Evolutionary conservation across 2,888 invertebrate species (phyloP).

Genomic region (Callimorpha dominula): DNA sequence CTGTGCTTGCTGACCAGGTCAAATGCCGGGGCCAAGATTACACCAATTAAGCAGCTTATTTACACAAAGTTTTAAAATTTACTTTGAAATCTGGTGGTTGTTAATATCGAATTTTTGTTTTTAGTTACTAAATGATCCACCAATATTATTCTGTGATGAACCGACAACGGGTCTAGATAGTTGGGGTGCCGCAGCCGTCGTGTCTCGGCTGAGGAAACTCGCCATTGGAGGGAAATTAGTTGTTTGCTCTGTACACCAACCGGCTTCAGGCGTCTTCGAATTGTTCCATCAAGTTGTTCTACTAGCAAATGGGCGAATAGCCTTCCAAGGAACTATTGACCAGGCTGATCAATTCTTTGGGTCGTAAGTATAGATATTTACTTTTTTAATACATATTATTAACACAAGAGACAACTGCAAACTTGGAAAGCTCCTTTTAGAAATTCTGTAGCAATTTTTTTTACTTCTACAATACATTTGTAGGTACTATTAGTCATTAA

Average conservation of each 20-base stretch:
- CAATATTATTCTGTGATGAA: slow-evolving; percentile 96
- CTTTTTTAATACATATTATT: not conserved
- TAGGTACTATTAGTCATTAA: too few species aligned
- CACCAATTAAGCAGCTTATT: not conserved
- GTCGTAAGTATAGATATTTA: slow-evolving; percentile 81
- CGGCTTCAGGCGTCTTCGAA: slow-evolving; percentile 94
- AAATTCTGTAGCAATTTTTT: too few species aligned
- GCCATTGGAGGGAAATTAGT: slow-evolving; percentile 91
- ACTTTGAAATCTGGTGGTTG: not conserved
- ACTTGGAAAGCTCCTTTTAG: too few species aligned
- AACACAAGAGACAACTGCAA: too few species aligned
- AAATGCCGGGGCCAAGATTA: not conserved
- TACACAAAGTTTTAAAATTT: not conserved
- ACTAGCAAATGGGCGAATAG: slow-evolving; percentile 91
- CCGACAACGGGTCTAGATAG: slow-evolving; percentile 97
- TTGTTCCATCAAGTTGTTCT: slow-evolving; percentile 93
- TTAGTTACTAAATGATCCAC: slow-evolving; percentile 94
- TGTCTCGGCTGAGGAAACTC: slow-evolving; percentile 89
- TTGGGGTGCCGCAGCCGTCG: slow-evolving; percentile 93
- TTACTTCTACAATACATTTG: too few species aligned
- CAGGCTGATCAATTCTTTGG: slow-evolving; percentile 90
- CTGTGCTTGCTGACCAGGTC: not conserved
- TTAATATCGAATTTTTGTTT: slow-evolving; percentile 20
- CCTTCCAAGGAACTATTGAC: slow-evolving; percentile 92
- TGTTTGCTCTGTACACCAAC: slow-evolving; percentile 96